These are phyloP conservation scores for Drosophila lowei DNA, from an alignment of 1,140 invertebrate genomes.

Conservation along the genomic window DNA sequence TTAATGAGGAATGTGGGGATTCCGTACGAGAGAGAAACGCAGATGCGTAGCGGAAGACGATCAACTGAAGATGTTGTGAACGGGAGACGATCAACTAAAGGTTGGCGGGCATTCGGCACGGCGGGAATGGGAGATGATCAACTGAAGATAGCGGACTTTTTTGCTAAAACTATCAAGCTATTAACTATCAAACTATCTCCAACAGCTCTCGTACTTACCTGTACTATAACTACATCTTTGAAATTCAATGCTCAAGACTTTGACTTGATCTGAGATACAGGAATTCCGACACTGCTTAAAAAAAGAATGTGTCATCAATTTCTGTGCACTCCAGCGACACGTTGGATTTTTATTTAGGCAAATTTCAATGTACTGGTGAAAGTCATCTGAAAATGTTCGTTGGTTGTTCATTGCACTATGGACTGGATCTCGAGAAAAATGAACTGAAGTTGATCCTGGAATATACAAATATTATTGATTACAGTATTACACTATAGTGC, in stretches of 20 bases:
- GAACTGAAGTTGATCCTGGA: conserved; percentile 55
- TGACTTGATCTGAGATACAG: conserved; percentile 55
- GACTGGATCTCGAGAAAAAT: conserved; percentile 14
- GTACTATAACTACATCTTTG: neutral
- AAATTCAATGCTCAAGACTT: conserved; percentile 10
- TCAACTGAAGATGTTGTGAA: too few relatives aligned
- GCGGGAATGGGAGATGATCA: too few relatives aligned
- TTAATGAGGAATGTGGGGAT: too few relatives aligned
- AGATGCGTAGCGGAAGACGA: too few relatives aligned
- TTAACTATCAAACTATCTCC: too few relatives aligned
- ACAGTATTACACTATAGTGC: neutral
- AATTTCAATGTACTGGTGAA: conserved; percentile 90
- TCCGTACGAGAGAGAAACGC: too few relatives aligned
- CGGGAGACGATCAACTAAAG: too few relatives aligned
- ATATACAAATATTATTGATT: conserved; percentile 10
- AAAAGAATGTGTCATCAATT: conserved; percentile 89
- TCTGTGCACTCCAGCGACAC: conserved; percentile 86
- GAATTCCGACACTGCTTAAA: conserved; percentile 86
- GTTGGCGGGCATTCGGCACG: too few relatives aligned
- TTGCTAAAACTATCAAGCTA: too few relatives aligned
- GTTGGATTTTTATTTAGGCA: conserved; percentile 86
- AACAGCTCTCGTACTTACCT: too few relatives aligned
- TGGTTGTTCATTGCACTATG: conserved; percentile 83
- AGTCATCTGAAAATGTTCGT: conserved; percentile 88
- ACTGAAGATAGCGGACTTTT: too few relatives aligned